Evolutionary conservation across 2,797 vertebrate species (phyloP).

Genomic region (Anas acuta): DNA sequence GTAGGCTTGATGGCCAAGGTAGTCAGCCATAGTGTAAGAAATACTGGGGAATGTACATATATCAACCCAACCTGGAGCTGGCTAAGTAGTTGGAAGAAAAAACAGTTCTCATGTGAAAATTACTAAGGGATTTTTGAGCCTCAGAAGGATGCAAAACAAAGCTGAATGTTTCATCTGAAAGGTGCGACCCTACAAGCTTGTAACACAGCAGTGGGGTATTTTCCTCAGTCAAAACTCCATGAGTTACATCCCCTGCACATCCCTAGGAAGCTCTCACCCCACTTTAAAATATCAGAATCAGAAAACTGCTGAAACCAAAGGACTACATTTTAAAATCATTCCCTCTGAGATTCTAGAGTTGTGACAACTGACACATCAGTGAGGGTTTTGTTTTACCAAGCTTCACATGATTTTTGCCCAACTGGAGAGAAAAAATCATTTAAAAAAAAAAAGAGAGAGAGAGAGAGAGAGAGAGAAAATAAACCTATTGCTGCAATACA

Average conservation of each 20-base stretch:
- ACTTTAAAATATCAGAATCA: neutral
- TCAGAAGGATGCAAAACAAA: neutral
- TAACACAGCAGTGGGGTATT: neutral
- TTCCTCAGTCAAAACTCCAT: accelerated
- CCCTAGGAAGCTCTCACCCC: neutral
- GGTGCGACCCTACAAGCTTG: neutral
- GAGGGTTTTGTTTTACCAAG: neutral
- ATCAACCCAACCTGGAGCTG: neutral
- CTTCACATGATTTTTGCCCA: neutral
- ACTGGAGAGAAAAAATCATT: neutral
- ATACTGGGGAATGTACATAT: neutral
- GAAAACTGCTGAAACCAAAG: neutral
- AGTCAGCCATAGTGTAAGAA: neutral
- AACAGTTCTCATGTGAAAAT: neutral
- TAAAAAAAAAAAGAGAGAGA: neutral
- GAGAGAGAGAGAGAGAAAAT: too few relatives aligned
- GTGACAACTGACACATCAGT: neutral
- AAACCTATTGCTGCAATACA: neutral
- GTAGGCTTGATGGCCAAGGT: neutral
- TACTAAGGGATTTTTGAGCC: neutral
- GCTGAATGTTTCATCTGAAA: neutral
- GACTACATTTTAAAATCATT: neutral
- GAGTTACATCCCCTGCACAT: neutral
- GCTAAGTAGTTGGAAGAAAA: neutral
- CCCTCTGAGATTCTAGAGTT: neutral